A percentile compares a stretch with the other conserved stretches of the same genome.
Conservation (phyloP, 2,797 vertebrate genomes). For the Delichon dasypus region DNA sequence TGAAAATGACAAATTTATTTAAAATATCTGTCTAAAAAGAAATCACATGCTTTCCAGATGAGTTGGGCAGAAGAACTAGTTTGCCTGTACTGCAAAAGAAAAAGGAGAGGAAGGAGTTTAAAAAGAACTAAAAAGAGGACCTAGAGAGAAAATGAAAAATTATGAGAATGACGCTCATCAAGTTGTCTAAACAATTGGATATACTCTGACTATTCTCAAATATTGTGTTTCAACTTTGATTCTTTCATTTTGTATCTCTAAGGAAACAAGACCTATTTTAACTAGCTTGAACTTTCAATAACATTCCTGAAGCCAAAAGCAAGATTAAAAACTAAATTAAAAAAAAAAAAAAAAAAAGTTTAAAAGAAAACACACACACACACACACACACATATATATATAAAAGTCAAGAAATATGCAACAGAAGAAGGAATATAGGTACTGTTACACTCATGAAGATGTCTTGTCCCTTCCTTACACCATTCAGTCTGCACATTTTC, state of each 20-base stretch:
- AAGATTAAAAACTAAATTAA: not conserved
- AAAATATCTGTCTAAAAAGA: not conserved
- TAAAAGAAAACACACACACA: not conserved
- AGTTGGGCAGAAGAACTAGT: not conserved
- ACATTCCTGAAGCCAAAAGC: not conserved
- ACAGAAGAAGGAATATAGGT: not conserved
- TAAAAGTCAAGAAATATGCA: not conserved
- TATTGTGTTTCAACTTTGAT: not conserved
- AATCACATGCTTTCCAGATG: not conserved
- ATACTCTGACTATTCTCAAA: not conserved
- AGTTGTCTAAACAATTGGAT: not conserved
- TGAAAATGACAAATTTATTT: not conserved
- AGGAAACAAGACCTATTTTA: not conserved
- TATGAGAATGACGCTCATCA: not conserved
- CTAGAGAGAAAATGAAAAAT: not conserved
- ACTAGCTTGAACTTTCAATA: not conserved
- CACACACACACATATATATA: too few species aligned
- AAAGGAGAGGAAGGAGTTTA: not conserved
- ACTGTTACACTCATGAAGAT: not conserved
- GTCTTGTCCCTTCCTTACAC: not conserved
- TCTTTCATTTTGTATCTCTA: not conserved
- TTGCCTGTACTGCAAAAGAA: not conserved
- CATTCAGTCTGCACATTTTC: accelerated
- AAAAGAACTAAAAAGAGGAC: not conserved
- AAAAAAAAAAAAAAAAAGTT: not conserved